A percentile compares a stretch with the other conserved stretches of the same genome.
These are phyloP conservation scores for Yponomeuta malinellus DNA, from an alignment of 2,888 invertebrate genomes.

Conservation along the genomic window DNA sequence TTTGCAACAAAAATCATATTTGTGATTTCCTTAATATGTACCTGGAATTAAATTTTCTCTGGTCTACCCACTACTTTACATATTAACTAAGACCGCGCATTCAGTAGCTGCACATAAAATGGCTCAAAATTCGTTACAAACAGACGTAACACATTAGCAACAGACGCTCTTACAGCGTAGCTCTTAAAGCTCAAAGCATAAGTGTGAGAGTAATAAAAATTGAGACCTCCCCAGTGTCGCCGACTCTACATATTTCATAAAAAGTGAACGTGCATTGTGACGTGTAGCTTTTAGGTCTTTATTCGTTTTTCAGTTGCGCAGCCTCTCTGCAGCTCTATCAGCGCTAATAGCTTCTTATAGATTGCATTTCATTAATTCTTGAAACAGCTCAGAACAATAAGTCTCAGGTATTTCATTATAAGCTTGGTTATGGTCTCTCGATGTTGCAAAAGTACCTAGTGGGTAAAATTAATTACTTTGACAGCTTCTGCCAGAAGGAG, in stretches of 20 bases:
- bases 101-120: background rate
- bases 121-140: background rate
- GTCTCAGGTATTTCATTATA: background rate
- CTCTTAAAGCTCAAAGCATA: too few species aligned
- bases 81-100: background rate
- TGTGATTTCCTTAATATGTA: too few species aligned
- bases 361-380: background rate
- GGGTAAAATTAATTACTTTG: background rate
- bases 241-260: background rate
- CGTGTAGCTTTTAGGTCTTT: background rate
- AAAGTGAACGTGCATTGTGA: constrained; percentile 3
- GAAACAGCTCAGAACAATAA: background rate
- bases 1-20: too few species aligned
- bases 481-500: too few species aligned
- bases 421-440: background rate
- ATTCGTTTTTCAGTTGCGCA: background rate
- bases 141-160: background rate
- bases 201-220: too few species aligned
- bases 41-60: too few species aligned
- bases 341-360: background rate
- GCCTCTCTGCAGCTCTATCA: background rate
- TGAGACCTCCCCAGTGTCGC: too few species aligned
- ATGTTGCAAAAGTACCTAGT: background rate
- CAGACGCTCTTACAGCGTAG: too few species aligned
- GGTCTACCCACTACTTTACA: background rate